Base-by-base conservation (phyloP, 1,140 invertebrate genomes). In the Subanguina moxae region DNA sequence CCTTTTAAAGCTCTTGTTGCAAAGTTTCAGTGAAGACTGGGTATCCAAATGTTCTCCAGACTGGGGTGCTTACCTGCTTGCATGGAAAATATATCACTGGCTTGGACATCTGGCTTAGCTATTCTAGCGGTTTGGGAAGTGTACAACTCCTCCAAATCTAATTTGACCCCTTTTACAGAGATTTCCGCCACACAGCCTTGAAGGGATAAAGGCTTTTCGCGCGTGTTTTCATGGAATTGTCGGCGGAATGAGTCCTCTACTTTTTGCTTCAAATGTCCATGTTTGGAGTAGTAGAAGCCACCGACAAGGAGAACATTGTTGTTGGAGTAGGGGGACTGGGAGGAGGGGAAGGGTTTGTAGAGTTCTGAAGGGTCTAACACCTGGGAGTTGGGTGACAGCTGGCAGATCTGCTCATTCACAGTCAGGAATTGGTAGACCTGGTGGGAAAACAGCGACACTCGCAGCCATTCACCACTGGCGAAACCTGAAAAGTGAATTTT, bases 351-450 rank as follows among this genome's bases (percentile, higher is more conserved):
- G 27, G 45, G 17, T 62, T 64, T 64, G 27, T 64, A 64, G 13
- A 64, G 25, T 64, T 64, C 62, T 7, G 62, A 61, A 61, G 62
- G 19, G 61, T 64, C 62, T 7, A 62, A 23, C 11, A 62, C 62
- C 7, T 23, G 23, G 23, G 62, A 56, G n/a, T 64, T 64, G 17
- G 62, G 62, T 7, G 61, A 56, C 7, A 64, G 32, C 17, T 64
- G 28, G 27, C 62, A 64, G n/a, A 64, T 64, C n/a, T 57, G 32
- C 32, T 38, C 62, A 19, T 64, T 28, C 3, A 64, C 3, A 7
- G 63, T 62, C 3, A 64, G n/a, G n/a, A 64, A 64, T 15, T 64
- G 57, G 42, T 64, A 64, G 38, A 56, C 25, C 19, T 23, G 23
- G n/a, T 64, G n/a, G 3, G 23, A 28, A 38, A 64, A 64, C 8